Evolutionary conservation across 2,113 vertebrate species (phyloP).

Genomic region (Acanthisitta chloris): DNA sequence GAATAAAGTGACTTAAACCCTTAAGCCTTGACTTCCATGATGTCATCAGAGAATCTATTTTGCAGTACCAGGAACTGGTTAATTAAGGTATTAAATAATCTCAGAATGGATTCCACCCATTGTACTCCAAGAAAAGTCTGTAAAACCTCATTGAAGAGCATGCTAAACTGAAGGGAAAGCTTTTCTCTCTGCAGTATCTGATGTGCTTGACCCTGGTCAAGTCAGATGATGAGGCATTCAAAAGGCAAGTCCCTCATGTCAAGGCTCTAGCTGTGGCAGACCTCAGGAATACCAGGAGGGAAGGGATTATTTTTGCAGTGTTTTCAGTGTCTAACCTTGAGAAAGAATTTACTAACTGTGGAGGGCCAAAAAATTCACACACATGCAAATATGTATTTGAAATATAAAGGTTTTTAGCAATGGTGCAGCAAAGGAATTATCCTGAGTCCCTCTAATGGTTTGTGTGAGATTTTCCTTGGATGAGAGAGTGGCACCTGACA

Average conservation of each 20-base stretch:
- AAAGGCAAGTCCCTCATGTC: not conserved
- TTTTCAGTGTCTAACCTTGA: not conserved
- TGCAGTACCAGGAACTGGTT: not conserved
- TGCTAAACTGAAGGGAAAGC: not conserved
- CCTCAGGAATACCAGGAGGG: not conserved
- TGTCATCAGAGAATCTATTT: not conserved
- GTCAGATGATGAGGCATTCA: not conserved
- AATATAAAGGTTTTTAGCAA: not conserved
- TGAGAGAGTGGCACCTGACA: accelerated
- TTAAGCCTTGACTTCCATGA: not conserved
- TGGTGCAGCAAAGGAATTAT: not conserved
- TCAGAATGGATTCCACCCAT: not conserved
- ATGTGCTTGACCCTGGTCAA: not conserved
- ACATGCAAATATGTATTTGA: not conserved
- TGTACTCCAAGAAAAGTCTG: not conserved
- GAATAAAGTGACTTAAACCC: not conserved
- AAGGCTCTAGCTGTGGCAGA: not conserved
- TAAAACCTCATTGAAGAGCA: not conserved
- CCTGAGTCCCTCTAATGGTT: not conserved
- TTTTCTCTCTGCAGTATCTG: not conserved
- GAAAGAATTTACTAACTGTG: not conserved
- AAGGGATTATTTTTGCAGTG: not conserved
- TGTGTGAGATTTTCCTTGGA: not conserved
- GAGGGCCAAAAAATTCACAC: not conserved
- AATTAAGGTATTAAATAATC: not conserved